Evolutionary conservation across 2,113 vertebrate genomes (phyloP).

Genomic region (Chitala chitala): DNA sequence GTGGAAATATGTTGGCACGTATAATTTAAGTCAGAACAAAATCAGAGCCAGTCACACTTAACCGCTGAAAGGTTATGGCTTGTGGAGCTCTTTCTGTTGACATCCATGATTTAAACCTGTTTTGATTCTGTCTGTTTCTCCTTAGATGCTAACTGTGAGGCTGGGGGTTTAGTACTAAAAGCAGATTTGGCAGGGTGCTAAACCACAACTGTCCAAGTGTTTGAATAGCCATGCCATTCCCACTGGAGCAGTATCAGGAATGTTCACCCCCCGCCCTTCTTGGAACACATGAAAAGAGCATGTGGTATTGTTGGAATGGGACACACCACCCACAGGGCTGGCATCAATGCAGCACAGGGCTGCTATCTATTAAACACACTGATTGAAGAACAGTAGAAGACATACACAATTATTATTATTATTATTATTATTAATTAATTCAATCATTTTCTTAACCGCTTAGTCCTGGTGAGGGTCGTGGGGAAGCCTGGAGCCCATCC

Average conservation of each 20-base stretch:
- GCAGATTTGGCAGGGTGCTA: background rate
- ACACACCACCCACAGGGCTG: too few relatives aligned
- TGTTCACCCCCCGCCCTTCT: too few relatives aligned
- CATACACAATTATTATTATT: too few relatives aligned
- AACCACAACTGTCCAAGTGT: background rate
- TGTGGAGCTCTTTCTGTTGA: slow-evolving; percentile 19
- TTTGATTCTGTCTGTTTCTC: slow-evolving; percentile 35
- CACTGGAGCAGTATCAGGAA: background rate
- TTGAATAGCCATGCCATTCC: background rate
- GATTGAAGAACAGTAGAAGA: too few relatives aligned
- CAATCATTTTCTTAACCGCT: too few relatives aligned
- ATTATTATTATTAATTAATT: too few relatives aligned
- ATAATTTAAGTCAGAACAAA: slow-evolving; percentile 28
- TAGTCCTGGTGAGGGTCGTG: too few relatives aligned
- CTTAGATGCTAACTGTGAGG: background rate
- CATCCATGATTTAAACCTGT: slow-evolving; percentile 29
- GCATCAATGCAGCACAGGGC: too few relatives aligned
- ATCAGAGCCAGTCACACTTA: slow-evolving; percentile 29
- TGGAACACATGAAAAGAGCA: too few relatives aligned
- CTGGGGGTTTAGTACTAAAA: background rate
- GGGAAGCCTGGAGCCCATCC: too few relatives aligned
- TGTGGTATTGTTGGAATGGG: too few relatives aligned
- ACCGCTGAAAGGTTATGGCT: slow-evolving; percentile 15
- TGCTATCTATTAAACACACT: too few relatives aligned
- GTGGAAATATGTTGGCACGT: slow-evolving; percentile 22